Evolutionary conservation across 2,113 vertebrate genomes (phyloP), one percentile per base, ranked within the genome.

Genomic region (Calypte anna): DNA sequence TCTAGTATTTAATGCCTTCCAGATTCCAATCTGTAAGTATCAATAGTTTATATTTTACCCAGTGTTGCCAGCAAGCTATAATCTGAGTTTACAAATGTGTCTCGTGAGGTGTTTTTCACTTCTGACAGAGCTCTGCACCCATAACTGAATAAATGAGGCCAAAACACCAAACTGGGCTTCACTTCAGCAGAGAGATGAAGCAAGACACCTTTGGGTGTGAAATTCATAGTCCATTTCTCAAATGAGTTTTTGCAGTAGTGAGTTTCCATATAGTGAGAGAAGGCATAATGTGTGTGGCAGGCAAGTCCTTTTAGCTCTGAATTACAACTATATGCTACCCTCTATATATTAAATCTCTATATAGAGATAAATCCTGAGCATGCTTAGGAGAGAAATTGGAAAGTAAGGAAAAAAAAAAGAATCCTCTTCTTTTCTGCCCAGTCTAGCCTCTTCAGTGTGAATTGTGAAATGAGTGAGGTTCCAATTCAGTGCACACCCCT

Each of bases 401-500:
- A 92, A 78, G 38, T 23, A 83, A 9, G 36, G 31, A n/a, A 13
- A 72, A 50, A 7, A 40, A 13, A 72, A 50, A 7, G 4, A 8
- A 51, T 22, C 12, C 15, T 84, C 81, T 78, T 33, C 16, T 51
- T n/a, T 93, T 77, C 61, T 73, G 21, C 21, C 7, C 12, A 31
- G 4, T 62, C 75, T 53, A 86, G 30, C 20, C 72, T 74, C 59
- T 66, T 64, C 30, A 25, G 33, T n/a, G 46, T 57, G 48, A 57
- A 5, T 8, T 59, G 51, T 30, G 54, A 67, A 85, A 40, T 9
- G 14, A 72, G 27, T 10, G 54, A 79, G 62, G 30, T 64, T 87
- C 40, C 1, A 4, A 54, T 66, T 53, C 40, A 53, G 21, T 2
- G 14, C 38, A 50, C 0, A 0, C 10, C 0, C 0, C 44, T 67